Evolutionary conservation across 2,888 invertebrate genomes (phyloP), one percentile per base, ranked within the genome.

Genomic region (Nemotelus nigrinus): DNA sequence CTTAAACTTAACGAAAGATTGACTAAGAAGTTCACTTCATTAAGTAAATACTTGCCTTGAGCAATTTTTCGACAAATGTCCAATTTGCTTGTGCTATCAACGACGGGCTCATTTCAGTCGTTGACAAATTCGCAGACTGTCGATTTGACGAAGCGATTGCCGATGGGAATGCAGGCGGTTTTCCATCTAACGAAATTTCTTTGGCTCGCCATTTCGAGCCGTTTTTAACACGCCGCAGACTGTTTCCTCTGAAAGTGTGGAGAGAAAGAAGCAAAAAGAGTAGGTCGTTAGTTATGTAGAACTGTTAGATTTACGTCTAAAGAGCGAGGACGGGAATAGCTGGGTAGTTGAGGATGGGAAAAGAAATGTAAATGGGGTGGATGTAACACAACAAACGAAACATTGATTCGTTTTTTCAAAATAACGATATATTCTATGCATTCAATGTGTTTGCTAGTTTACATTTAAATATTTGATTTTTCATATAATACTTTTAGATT

Each of bases 81-180:
- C 97, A 96, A 88, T 99, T 98, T 53, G 97, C 97, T 86, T 98
- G 97, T 10, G 97, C 97, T 83, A 98, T 94, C 57, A 96, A 91
- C 0, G 97, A 96, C 0, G 97, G 96, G 80, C 95, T 95, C 65
- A 87, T 83, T 79, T 87, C 87, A 8, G 85, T 83, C 25, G 86
- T 85, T 65, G 86, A 84, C 64, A 87, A 80, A 83, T 87, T 87
- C 2, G 86, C 86, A 39, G 86, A 86, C 53, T 85, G 82, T 2
- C 86, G 83, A 83, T 86, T 86, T 53, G 84, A 81, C 58, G 84
- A 81, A 50, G 64, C 43, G 4, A 75, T 75, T 2, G 75, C 60
- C 79, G 83, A 82, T 10, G 82, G 83, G 65, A 82, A 82, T 65
- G 88, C 65, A 72, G 81, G 78, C 63, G 86, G 84, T 80, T 87